A percentile compares a stretch with the other conserved stretches of the same genome.
Evolutionary conservation across 1,140 invertebrate species (phyloP).

Genomic region (Meloidogyne hapla): DNA sequence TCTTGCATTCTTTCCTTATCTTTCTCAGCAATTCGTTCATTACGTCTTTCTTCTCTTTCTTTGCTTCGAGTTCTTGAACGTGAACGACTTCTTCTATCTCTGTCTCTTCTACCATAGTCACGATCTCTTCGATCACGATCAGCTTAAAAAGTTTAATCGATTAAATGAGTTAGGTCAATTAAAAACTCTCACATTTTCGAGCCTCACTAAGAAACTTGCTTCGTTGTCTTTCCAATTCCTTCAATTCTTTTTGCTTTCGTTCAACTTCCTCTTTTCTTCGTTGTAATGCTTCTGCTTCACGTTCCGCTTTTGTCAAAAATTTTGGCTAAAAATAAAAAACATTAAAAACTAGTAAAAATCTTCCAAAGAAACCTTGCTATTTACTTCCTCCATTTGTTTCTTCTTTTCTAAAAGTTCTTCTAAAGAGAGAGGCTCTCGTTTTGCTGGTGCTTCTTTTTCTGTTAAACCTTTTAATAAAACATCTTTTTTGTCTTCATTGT

Average conservation of each 20-base stretch:
- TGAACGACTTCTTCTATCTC: conserved; percentile 38
- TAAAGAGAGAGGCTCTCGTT: conserved; percentile 86
- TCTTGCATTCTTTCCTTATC: conserved; percentile 52
- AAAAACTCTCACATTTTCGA: conserved; percentile 66
- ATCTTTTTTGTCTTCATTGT: background rate
- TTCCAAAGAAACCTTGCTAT: conserved; percentile 71
- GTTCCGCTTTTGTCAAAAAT: conserved; percentile 92
- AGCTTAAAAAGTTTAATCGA: conserved; percentile 5
- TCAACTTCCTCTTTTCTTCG: conserved; percentile 81
- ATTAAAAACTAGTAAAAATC: too few relatives aligned
- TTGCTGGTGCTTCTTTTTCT: conserved; percentile 61
- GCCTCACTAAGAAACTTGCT: conserved; percentile 71
- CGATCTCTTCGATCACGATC: conserved; percentile 19
- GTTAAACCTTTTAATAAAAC: background rate
- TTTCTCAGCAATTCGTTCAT: conserved; percentile 26
- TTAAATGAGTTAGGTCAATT: conserved; percentile 30
- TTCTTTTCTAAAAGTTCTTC: conserved; percentile 94
- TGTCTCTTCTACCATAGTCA: conserved; percentile 44
- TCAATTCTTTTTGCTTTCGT: conserved; percentile 71
- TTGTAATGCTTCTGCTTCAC: conserved; percentile 82
- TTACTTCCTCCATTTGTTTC: conserved; percentile 85
- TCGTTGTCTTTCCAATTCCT: conserved; percentile 74
- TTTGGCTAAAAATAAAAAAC: conserved; percentile 73
- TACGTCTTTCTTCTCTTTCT: conserved; percentile 47
- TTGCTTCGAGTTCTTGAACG: conserved; percentile 51